Percentiles rank a stretch among this genome's conserved stretches.
These are phyloP conservation scores for Rhynchonycteris naso DNA, from an alignment of 2,797 vertebrate species.

Conservation along the genomic window DNA sequence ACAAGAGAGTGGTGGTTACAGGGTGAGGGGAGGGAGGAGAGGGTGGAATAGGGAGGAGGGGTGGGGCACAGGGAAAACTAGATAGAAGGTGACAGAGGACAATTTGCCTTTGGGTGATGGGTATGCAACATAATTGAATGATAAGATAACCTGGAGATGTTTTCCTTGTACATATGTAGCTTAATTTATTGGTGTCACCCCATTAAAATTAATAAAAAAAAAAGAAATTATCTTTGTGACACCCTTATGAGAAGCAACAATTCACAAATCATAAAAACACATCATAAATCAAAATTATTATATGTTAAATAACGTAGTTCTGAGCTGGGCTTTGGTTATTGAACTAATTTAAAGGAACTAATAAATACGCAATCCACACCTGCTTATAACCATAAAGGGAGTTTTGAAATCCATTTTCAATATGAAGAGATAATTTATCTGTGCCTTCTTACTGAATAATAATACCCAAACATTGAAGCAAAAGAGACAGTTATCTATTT, in stretches of 20 bases:
- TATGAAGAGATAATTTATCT: constrained; percentile 32
- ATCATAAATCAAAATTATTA: constrained; percentile 3
- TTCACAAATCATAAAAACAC: constrained; percentile 36
- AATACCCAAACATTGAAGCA: constrained; percentile 36
- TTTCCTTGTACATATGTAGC: no score
- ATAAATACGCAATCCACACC: background rate
- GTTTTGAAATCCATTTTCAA: constrained; percentile 31
- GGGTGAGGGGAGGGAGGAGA: no score
- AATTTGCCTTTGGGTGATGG: no score
- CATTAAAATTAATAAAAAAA: no score
- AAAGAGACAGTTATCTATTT: background rate
- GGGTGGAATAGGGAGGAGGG: no score
- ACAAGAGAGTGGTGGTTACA: no score
- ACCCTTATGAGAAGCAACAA: background rate
- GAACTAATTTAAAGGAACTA: constrained; percentile 51
- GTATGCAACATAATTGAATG: no score
- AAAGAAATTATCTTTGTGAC: constrained; percentile 29
- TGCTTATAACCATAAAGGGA: constrained; percentile 45
- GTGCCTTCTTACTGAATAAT: constrained; percentile 45
- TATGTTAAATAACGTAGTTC: constrained; percentile 29
- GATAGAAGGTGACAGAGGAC: no score
- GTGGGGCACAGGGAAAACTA: no score
- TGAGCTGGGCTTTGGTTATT: constrained; percentile 20
- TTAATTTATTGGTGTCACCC: no score
- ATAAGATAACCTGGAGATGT: no score